phyloP scores from a whole-genome alignment of 2,797 vertebrate genomes.

The Taeniopygia guttata region DNA sequence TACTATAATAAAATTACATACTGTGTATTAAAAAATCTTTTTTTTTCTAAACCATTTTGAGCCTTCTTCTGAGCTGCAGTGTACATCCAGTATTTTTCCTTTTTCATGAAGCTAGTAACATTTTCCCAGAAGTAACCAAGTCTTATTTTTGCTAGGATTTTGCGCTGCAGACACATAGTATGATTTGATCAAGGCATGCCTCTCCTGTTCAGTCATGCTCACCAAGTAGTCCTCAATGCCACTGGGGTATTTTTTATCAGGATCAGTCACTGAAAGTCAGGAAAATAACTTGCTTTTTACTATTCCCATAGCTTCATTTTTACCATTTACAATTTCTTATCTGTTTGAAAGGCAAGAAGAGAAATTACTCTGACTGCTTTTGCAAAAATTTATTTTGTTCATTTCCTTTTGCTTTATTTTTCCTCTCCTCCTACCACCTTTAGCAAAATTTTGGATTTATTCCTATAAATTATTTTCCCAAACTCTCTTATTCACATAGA shows the following conservation, averaged over 20 bases:
- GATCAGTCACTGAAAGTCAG: not conserved
- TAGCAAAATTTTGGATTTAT: not conserved
- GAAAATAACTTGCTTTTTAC: not conserved
- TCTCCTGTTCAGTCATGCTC: not conserved
- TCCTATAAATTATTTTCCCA: not conserved
- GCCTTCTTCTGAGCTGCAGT: not conserved
- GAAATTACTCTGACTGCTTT: not conserved
- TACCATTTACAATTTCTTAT: not conserved
- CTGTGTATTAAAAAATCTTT: accelerated
- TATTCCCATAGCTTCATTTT: not conserved
- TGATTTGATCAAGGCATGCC: not conserved
- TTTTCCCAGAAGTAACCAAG: not conserved
- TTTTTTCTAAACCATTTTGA: not conserved
- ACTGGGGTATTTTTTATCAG: not conserved
- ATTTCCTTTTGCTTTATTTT: not conserved
- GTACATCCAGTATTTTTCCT: not conserved
- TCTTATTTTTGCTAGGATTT: not conserved
- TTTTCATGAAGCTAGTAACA: not conserved
- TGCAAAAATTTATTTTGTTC: not conserved
- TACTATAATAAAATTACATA: not conserved
- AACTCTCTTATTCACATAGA: not conserved
- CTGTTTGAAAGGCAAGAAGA: not conserved
- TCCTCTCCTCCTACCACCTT: not conserved
- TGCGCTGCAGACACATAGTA: not conserved
- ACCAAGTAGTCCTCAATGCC: not conserved